Conservation (phyloP, 2,113 vertebrate genomes). For the Dermatemys mawii region DNA sequence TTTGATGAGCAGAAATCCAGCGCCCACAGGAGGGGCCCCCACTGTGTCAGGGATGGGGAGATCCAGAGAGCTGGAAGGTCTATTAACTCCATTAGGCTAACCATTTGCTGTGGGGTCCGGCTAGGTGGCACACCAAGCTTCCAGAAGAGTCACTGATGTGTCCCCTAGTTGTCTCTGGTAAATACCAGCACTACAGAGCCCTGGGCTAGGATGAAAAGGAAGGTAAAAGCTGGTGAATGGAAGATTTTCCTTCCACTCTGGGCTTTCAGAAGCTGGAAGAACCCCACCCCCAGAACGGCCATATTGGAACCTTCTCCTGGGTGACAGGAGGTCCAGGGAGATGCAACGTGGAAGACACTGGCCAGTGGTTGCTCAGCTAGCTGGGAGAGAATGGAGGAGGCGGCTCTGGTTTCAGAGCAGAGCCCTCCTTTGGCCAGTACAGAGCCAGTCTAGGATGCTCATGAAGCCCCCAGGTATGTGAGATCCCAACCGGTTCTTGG, state of each 20-base stretch:
- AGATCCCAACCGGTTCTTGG: background rate
- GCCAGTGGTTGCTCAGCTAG: background rate
- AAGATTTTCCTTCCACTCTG: background rate
- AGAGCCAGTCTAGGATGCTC: background rate
- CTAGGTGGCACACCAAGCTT: no score
- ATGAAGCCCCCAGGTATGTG: background rate
- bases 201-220: background rate
- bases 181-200: background rate
- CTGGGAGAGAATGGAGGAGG: background rate
- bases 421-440: background rate
- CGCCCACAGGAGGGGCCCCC: background rate
- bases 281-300: no score
- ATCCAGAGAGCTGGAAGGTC: background rate
- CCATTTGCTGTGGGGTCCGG: background rate
- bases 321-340: background rate
- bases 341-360: background rate
- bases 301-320: background rate
- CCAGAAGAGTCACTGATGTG: background rate
- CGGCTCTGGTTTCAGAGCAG: background rate
- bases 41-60: background rate
- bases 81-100: background rate
- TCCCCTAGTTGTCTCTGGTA: background rate
- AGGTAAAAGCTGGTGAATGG: background rate
- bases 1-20: background rate
- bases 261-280: background rate